A percentile compares a stretch with the other conserved stretches of the same genome.
Evolutionary conservation across 2,797 vertebrate species (phyloP).

Genomic region (Tenualosa ilisha): DNA sequence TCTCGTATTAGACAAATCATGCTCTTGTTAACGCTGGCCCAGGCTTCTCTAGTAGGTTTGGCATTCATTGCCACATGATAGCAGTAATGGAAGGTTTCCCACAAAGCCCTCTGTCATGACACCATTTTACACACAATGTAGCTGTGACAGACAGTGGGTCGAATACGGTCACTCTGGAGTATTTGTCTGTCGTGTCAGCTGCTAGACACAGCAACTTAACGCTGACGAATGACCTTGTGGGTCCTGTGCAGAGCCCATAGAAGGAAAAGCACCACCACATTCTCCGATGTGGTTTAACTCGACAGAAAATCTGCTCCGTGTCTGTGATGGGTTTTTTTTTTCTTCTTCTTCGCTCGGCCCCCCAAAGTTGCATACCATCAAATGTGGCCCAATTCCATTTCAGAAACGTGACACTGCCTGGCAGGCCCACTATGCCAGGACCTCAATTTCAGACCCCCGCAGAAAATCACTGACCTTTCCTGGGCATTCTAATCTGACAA

Average conservation of each 20-base stretch:
- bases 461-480: constrained; percentile 63
- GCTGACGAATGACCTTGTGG: constrained; percentile 43
- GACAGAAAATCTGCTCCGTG: constrained; percentile 41
- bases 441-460: constrained; percentile 52
- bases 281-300: constrained; percentile 38
- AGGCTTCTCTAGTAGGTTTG: background rate
- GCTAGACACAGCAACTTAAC: constrained; percentile 35
- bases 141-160: background rate
- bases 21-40: background rate
- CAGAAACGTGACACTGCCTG: constrained; percentile 53
- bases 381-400: constrained; percentile 62
- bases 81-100: background rate
- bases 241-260: background rate
- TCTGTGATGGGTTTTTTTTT: constrained; percentile 40
- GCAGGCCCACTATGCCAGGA: constrained; percentile 44
- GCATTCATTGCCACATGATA: constrained; percentile 1
- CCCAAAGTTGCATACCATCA: constrained; percentile 61
- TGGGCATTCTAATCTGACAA: constrained; percentile 57
- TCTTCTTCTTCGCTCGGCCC: background rate
- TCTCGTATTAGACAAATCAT: background rate
- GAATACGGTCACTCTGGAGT: constrained; percentile 8
- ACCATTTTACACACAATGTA: constrained; percentile 1
- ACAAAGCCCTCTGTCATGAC: background rate
- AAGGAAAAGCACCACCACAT: constrained; percentile 24
- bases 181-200: constrained; percentile 27